phyloP scores from a whole-genome alignment of 2,113 vertebrate species.

The Leucopternis melanops region DNA sequence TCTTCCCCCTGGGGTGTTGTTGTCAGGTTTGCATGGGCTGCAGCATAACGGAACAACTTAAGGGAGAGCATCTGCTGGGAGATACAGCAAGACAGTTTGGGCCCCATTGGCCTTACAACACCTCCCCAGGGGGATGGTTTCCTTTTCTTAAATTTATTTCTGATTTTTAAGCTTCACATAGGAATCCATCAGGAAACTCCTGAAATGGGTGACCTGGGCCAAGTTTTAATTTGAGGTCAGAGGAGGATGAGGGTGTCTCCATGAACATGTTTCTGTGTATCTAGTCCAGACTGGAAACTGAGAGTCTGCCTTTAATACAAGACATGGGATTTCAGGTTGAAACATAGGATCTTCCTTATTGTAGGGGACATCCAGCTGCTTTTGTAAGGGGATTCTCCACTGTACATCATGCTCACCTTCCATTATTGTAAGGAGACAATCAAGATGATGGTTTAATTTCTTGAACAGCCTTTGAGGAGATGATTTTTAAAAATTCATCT shows the following conservation, averaged over 20 bases:
- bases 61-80: background rate
- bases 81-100: background rate
- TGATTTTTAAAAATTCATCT: background rate
- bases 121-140: background rate
- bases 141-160: background rate
- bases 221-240: background rate
- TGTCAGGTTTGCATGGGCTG: background rate
- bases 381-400: background rate
- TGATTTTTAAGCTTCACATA: background rate
- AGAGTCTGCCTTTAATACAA: background rate
- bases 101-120: background rate
- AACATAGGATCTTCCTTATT: background rate
- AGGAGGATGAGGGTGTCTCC: background rate
- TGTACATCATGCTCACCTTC: background rate
- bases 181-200: background rate
- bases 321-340: background rate
- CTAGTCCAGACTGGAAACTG: background rate
- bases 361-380: background rate
- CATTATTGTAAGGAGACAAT: background rate
- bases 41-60: background rate
- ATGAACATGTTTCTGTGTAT: background rate
- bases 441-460: background rate
- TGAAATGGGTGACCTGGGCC: background rate
- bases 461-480: background rate
- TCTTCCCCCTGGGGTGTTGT: accelerated